phyloP scores from a whole-genome alignment of 1,140 invertebrate genomes.

The Battus philenor region DNA sequence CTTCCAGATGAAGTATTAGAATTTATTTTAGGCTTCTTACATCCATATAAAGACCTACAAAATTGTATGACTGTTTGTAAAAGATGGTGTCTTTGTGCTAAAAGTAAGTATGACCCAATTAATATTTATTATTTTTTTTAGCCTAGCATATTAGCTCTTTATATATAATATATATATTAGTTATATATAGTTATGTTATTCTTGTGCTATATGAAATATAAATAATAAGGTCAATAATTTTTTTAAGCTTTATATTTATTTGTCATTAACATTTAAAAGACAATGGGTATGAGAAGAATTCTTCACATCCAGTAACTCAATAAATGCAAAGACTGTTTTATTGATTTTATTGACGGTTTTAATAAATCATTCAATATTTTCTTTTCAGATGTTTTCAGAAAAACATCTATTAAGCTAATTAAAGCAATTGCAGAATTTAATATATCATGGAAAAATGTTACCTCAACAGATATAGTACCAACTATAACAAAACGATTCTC shows the following conservation, averaged over 20 bases:
- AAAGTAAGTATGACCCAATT: constrained; percentile 87
- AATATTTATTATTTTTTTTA: too few species aligned
- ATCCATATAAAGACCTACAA: constrained; percentile 93
- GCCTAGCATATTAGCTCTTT: too few species aligned
- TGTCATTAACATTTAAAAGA: too few species aligned
- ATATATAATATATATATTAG: too few species aligned
- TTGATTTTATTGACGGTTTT: neutral
- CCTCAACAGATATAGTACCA: constrained; percentile 75
- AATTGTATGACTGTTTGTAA: constrained; percentile 90
- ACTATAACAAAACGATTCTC: constrained; percentile 93
- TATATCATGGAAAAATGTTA: constrained; percentile 81
- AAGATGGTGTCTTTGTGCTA: constrained; percentile 87
- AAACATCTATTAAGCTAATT: constrained; percentile 81
- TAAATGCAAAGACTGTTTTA: too few species aligned
- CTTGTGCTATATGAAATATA: too few species aligned
- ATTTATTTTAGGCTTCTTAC: constrained; percentile 91
- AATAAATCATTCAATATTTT: constrained; percentile 11
- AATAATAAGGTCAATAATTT: too few species aligned
- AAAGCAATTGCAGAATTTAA: constrained; percentile 82
- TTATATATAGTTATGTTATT: too few species aligned
- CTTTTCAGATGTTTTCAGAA: constrained; percentile 83
- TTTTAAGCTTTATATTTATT: too few species aligned
- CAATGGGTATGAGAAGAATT: too few species aligned
- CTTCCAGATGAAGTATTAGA: constrained; percentile 95
- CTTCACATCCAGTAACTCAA: too few species aligned